Percentiles rank a stretch among this genome's conserved stretches.
phyloP scores from a whole-genome alignment of 35 echinoderm and acorn worm species.

The Diadema setosum region DNA sequence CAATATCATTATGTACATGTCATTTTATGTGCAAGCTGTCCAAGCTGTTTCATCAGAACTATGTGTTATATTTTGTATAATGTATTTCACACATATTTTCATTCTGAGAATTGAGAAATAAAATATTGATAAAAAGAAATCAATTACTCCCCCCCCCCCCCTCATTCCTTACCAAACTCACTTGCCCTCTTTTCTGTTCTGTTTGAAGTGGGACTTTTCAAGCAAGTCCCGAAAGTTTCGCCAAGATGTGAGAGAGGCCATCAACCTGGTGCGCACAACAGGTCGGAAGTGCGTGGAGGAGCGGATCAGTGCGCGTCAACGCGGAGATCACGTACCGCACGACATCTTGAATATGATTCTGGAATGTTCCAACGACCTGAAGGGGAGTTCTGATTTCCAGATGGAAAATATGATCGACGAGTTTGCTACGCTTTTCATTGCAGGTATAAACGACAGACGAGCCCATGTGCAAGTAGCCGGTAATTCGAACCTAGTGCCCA shows the following conservation, averaged over 20 bases:
- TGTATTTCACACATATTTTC: no score
- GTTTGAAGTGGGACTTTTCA: neutral
- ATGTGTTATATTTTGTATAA: no score
- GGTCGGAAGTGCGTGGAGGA: constrained; percentile 48
- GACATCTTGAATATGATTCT: constrained; percentile 71
- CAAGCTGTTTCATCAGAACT: no score
- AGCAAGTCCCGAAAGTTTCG: neutral
- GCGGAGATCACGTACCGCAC: constrained; percentile 19
- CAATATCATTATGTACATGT: no score
- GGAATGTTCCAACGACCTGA: neutral
- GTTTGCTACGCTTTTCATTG: constrained; percentile 66
- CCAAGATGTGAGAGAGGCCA: neutral
- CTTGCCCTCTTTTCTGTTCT: neutral
- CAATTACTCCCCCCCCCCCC: neutral
- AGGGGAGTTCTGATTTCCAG: neutral
- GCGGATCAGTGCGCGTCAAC: constrained; percentile 31
- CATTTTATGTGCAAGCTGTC: no score
- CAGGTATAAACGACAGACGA: constrained; percentile 37
- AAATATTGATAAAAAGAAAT: no score
- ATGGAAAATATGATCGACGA: constrained; percentile 81
- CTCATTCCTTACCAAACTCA: neutral
- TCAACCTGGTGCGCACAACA: constrained; percentile 19
- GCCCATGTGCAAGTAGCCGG: no score
- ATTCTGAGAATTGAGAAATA: no score
- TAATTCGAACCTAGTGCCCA: no score